Conservation (phyloP, 2,113 vertebrate species). For the Electrona antarctica region DNA sequence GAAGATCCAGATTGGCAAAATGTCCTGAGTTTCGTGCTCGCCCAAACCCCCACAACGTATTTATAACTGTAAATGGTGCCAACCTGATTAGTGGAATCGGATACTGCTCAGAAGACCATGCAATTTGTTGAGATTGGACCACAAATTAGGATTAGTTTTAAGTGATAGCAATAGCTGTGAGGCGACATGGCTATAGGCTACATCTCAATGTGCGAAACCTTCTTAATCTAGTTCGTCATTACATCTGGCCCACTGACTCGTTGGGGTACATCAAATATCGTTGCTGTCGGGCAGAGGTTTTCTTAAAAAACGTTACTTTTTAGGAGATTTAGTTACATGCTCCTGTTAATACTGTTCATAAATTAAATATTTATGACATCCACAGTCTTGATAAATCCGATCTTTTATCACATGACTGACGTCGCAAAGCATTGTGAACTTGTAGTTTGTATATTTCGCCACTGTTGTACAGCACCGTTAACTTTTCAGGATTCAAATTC, state of each 20-base stretch:
- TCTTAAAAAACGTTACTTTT: conserved; percentile 9
- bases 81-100: conserved; percentile 64
- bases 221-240: neutral
- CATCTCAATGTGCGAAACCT: conserved; percentile 46
- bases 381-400: neutral
- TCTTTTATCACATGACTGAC: too few species aligned
- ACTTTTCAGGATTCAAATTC: too few species aligned
- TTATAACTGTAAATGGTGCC: conserved; percentile 55
- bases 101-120: conserved; percentile 7
- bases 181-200: conserved; percentile 33
- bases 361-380: conserved; percentile 3
- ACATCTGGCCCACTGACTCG: conserved; percentile 37
- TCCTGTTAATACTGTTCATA: conserved; percentile 36
- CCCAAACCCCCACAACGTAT: conserved; percentile 34
- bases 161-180: conserved; percentile 55
- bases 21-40: conserved; percentile 77
- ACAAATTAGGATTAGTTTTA: conserved; percentile 21
- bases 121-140: conserved; percentile 43
- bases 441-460: too few species aligned
- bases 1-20: conserved; percentile 98
- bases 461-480: too few species aligned
- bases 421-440: too few species aligned
- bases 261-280: conserved; percentile 1
- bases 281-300: too few species aligned
- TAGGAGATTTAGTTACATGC: conserved; percentile 34